These are phyloP conservation scores for Sterrhoptilus dennistouni DNA, from an alignment of 2,113 vertebrate genomes.

Conservation along the genomic window DNA sequence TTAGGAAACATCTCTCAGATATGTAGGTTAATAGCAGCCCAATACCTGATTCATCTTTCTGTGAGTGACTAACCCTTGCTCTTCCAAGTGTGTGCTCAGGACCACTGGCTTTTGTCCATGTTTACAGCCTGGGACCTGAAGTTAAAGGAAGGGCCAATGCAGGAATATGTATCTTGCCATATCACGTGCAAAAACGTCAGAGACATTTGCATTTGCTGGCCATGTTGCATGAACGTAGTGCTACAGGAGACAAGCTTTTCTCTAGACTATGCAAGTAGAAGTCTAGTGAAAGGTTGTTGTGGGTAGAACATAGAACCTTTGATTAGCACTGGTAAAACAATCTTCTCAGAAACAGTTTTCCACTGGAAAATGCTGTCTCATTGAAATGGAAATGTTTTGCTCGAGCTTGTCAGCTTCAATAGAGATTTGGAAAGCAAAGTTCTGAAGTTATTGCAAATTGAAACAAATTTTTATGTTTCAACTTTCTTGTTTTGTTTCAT, in stretches of 20 bases:
- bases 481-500: slow-evolving; percentile 47
- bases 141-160: neutral
- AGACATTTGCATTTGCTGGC: neutral
- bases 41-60: neutral
- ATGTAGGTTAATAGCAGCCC: neutral
- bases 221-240: neutral
- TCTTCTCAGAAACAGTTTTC: neutral
- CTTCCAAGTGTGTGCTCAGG: neutral
- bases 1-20: neutral
- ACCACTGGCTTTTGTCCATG: neutral
- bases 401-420: neutral
- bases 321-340: neutral
- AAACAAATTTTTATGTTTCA: slow-evolving; percentile 39
- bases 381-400: slow-evolving; percentile 25
- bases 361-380: slow-evolving; percentile 4
- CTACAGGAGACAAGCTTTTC: neutral
- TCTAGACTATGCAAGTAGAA: neutral
- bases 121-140: neutral
- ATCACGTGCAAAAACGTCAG: rapidly evolving
- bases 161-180: neutral
- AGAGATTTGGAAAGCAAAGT: slow-evolving; percentile 26
- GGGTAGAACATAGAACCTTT: neutral
- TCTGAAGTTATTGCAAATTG: slow-evolving; percentile 45
- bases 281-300: neutral
- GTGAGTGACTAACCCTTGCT: neutral